Evolutionary conservation across 2,888 invertebrate species (phyloP).

Genomic region (Drosophila ezoana): DNA sequence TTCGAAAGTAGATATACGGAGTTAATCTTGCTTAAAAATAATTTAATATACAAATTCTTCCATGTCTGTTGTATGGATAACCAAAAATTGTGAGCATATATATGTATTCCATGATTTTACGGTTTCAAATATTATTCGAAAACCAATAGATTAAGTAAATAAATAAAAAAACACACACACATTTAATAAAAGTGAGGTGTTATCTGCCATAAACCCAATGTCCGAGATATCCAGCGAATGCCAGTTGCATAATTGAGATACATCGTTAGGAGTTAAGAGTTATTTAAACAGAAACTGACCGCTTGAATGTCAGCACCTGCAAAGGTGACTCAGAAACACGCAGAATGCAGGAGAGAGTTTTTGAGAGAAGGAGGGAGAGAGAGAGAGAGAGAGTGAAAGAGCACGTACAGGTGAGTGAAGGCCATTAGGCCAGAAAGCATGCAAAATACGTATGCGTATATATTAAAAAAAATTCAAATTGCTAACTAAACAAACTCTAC

Average conservation of each 20-base stretch:
- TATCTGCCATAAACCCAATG: slow-evolving; percentile 39
- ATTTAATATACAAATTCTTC: no score
- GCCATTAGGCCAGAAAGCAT: slow-evolving; percentile 18
- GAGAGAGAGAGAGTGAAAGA: neutral
- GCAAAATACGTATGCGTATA: slow-evolving; percentile 35
- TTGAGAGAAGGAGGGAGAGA: neutral
- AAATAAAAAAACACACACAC: no score
- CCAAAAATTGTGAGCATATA: no score
- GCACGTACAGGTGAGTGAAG: slow-evolving; percentile 9
- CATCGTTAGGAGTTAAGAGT: slow-evolving; percentile 19
- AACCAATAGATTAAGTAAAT: no score
- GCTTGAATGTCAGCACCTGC: slow-evolving; percentile 44
- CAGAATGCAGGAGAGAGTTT: neutral
- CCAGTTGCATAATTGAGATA: slow-evolving; percentile 50
- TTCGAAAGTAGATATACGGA: no score
- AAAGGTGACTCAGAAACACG: slow-evolving; percentile 38
- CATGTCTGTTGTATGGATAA: no score
- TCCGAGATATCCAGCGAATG: slow-evolving; percentile 16
- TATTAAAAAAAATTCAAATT: slow-evolving; percentile 17
- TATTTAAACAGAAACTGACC: slow-evolving; percentile 39
- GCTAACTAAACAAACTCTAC: slow-evolving; percentile 26
- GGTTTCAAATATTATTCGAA: no score
- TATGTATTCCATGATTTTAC: no score
- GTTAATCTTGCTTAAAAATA: no score
- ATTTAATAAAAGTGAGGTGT: slow-evolving; percentile 32